phyloP scores from a whole-genome alignment of 2,797 vertebrate genomes.

The Cryptoprocta ferox region DNA sequence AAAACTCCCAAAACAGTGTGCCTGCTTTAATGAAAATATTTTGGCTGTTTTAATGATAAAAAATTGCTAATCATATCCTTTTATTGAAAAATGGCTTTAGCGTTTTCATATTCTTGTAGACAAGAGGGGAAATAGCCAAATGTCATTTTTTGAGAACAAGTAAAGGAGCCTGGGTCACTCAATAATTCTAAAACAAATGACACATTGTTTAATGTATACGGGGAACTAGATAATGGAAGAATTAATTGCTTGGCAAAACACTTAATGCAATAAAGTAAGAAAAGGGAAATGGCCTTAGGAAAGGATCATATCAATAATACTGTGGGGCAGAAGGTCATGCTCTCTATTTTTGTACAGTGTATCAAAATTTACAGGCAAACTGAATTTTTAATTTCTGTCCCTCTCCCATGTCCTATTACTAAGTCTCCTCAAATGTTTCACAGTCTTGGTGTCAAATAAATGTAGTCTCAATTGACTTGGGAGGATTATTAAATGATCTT shows the following conservation, averaged over 20 bases:
- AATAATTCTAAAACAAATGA: slow-evolving; percentile 35
- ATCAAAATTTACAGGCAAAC: not conserved
- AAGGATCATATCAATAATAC: not conserved
- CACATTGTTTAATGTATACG: not conserved
- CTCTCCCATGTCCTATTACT: accelerated
- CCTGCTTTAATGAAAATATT: not conserved
- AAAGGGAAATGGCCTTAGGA: not conserved
- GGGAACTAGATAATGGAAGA: not conserved
- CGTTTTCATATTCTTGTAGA: not conserved
- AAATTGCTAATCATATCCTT: not conserved
- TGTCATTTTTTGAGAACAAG: not conserved
- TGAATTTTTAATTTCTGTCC: not conserved
- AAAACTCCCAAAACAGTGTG: not conserved
- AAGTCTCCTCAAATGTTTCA: not conserved
- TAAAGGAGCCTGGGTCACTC: not conserved
- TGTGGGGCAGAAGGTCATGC: not conserved
- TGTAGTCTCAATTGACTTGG: not conserved
- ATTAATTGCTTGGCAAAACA: not conserved
- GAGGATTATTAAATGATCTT: not conserved
- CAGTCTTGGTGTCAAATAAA: not conserved
- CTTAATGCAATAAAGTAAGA: not conserved
- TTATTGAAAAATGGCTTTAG: not conserved
- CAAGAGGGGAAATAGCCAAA: not conserved
- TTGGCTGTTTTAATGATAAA: not conserved
- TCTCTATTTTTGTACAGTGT: not conserved